Evolutionary conservation across 2,797 vertebrate genomes (phyloP).

Genomic region (Anguilla marmorata): DNA sequence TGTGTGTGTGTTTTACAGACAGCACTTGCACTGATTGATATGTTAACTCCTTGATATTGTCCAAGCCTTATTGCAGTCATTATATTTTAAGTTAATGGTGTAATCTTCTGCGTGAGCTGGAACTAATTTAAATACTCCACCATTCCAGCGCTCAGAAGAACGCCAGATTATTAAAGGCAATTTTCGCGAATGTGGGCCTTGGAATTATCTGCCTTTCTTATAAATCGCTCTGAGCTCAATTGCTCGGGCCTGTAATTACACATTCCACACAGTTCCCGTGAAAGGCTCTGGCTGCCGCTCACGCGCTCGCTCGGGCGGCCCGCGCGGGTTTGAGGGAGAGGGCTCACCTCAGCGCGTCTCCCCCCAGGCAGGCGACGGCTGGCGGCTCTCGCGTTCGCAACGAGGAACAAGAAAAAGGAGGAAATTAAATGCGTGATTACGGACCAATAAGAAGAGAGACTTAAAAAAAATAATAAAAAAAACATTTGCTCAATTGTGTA

Average conservation of each 20-base stretch:
- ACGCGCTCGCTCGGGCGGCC: conserved; percentile 44
- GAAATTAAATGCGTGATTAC: not conserved
- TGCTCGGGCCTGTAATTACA: conserved; percentile 65
- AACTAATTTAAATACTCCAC: conserved; percentile 55
- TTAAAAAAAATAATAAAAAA: not conserved
- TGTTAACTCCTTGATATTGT: not conserved
- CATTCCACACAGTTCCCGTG: conserved; percentile 65
- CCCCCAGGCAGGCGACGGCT: not conserved
- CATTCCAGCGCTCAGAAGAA: conserved; percentile 58
- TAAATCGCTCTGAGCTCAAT: conserved; percentile 66
- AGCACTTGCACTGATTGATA: not conserved
- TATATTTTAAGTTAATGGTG: conserved; percentile 39
- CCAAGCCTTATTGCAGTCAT: conserved; percentile 7
- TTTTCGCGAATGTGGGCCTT: conserved; percentile 42
- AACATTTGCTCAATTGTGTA: not conserved
- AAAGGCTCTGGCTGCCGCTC: conserved; percentile 61
- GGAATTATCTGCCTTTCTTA: conserved; percentile 57
- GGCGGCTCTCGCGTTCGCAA: not conserved
- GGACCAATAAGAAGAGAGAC: not conserved
- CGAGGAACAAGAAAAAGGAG: not conserved
- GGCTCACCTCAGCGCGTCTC: not conserved
- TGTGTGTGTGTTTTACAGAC: conserved; percentile 34
- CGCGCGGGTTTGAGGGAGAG: not conserved
- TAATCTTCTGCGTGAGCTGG: conserved; percentile 36
- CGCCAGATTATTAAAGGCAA: conserved; percentile 54